Evolutionary conservation across 2,888 invertebrate species (phyloP), one percentile per base, ranked within the genome.

Genomic region (Hypercompe scribonia): DNA sequence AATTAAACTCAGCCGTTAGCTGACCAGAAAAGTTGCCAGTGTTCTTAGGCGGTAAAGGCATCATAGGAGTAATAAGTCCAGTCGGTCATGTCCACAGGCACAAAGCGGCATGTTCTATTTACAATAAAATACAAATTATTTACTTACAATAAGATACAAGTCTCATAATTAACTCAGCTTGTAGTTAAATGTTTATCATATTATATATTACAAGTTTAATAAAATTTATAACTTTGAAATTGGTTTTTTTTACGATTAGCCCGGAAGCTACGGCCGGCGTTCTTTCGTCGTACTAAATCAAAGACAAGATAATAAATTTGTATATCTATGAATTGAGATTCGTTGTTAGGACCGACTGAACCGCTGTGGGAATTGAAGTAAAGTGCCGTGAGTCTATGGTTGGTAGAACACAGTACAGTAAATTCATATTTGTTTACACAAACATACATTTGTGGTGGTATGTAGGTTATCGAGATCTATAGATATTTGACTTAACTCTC

Each of bases 201-300:
- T 70, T 24, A 64, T 61, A 0, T 2, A 4, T 31, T 46, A 64
- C 46, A 50, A 34, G 65, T 70, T 34, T 70, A 70, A 65, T 70
- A 65, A 33, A 64, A 65, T 64, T 65, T 46, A 70, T 42, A 34
- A 24, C 70, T 34, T 15, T n/a, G 36, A 36, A 70, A 65, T 70
- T 65, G 70, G 36, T 50, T 70, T 70, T 46, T 33, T 70, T 70
- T 70, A 70, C 36, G 50, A 64, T n/a, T 34, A 21, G 50, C 70
- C 70, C 33, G 31, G 46, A 50, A 65, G 39, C 46, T 46, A 64
- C 34, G 42, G 61, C 4, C 61, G 61, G 61, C 36, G n/a, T 65
- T 15, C 65, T 28, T 13, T 42, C 15, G 42, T 15, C 28, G 65
- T 65, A 65, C 24, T 65, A n/a, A 28, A 65, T 65, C 28, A 39